These are phyloP conservation scores for Psix sp. DNA, from an alignment of 1,140 invertebrate genomes.

Conservation along the genomic window DNA sequence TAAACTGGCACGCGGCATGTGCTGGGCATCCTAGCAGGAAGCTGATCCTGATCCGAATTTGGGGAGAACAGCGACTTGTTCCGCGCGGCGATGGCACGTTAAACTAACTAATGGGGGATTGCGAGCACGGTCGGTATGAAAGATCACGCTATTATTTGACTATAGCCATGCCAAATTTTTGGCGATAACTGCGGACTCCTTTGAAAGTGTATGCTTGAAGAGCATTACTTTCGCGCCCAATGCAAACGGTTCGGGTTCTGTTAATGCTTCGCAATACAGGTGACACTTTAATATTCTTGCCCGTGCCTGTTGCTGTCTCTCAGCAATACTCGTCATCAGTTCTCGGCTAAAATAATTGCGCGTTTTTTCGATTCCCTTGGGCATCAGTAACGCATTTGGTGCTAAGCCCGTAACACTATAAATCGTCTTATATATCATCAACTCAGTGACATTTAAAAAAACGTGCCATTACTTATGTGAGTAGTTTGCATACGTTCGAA, in stretches of 20 bases:
- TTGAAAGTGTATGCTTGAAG: not conserved
- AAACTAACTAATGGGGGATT: too few species aligned
- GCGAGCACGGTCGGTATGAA: too few species aligned
- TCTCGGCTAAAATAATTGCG: not conserved
- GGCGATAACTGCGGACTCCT: not conserved
- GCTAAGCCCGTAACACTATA: not conserved
- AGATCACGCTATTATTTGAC: too few species aligned
- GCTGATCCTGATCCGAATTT: too few species aligned
- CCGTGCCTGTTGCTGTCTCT: not conserved
- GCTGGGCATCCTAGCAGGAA: too few species aligned
- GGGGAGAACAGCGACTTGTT: too few species aligned
- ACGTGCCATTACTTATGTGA: slow-evolving; percentile 1
- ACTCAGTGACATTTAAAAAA: not conserved
- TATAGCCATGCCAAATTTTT: slow-evolving; percentile 1
- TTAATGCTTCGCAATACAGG: not conserved
- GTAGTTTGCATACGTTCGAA: not conserved
- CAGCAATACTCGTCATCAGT: not conserved
- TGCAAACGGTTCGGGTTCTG: too few species aligned
- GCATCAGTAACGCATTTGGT: not conserved
- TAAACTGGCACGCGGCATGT: too few species aligned
- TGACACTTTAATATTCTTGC: not conserved
- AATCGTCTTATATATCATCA: not conserved
- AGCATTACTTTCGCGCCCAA: not conserved
- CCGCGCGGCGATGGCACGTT: too few species aligned
- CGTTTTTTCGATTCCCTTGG: too few species aligned